A percentile compares a stretch with the other conserved stretches of the same genome.
These are phyloP conservation scores for Ophthalmolycus amberensis DNA, from an alignment of 2,113 vertebrate species.

Conservation along the genomic window DNA sequence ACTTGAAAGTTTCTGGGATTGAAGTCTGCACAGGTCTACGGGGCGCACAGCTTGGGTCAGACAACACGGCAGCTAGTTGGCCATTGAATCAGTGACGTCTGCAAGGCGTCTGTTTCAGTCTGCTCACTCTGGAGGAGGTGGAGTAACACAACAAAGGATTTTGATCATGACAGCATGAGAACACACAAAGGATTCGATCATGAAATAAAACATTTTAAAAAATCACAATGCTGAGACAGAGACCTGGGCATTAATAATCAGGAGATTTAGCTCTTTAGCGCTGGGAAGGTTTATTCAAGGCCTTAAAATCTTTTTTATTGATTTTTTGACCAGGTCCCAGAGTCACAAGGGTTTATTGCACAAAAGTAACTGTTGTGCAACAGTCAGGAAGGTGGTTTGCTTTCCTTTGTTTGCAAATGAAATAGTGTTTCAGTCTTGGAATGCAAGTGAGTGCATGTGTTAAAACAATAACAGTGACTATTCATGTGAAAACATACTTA, in stretches of 20 bases:
- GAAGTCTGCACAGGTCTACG: constrained; percentile 17
- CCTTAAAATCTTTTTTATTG: constrained; percentile 12
- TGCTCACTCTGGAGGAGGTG: constrained; percentile 1
- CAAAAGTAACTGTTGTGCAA: constrained; percentile 46
- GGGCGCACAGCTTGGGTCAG: background rate
- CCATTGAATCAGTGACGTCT: constrained; percentile 33
- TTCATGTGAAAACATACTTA: background rate
- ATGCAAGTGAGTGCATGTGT: background rate
- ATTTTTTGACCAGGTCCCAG: background rate
- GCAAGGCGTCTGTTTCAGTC: background rate
- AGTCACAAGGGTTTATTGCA: constrained; percentile 26
- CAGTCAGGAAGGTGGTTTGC: constrained; percentile 9
- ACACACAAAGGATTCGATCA: background rate
- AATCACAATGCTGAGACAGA: background rate
- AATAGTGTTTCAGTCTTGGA: constrained; percentile 2
- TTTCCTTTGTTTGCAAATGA: constrained; percentile 20
- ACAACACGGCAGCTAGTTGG: constrained; percentile 23
- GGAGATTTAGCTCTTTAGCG: background rate
- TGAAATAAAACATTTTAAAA: background rate
- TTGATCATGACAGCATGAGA: background rate
- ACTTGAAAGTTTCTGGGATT: constrained; percentile 12
- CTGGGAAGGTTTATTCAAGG: constrained; percentile 20
- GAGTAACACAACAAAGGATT: background rate
- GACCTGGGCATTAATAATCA: background rate
- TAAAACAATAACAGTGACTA: background rate